Evolutionary conservation across 2,113 vertebrate species (phyloP).

Genomic region (Pelecanus crispus): DNA sequence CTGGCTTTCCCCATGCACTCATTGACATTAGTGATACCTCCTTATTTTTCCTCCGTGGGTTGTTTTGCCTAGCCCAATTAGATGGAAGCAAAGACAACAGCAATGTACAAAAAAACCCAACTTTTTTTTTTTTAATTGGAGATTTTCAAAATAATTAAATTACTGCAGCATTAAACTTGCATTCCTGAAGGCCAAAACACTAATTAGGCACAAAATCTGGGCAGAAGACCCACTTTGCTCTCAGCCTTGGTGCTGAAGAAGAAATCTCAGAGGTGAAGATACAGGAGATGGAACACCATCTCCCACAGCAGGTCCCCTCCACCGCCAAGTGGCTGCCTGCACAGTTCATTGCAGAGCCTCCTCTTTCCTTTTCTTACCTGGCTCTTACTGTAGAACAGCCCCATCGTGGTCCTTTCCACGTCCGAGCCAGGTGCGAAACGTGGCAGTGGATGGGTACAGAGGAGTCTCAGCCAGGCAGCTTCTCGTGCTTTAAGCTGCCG

Average conservation of each 20-base stretch:
- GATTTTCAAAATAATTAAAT: background rate
- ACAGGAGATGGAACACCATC: background rate
- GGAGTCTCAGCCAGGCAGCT: background rate
- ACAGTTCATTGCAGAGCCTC: background rate
- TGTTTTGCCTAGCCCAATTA: background rate
- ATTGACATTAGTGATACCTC: background rate
- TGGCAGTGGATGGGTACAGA: rapidly evolving
- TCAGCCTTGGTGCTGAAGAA: background rate
- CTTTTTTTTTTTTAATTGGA: background rate
- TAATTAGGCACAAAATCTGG: background rate
- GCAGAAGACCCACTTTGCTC: background rate
- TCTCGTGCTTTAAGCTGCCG: background rate
- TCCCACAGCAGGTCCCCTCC: background rate
- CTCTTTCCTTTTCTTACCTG: conserved; percentile 32
- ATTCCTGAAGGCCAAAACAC: background rate
- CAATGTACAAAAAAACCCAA: background rate
- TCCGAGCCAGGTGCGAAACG: background rate
- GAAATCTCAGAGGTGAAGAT: background rate
- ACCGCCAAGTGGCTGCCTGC: background rate
- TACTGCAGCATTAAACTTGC: background rate
- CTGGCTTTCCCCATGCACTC: background rate
- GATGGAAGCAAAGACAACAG: background rate
- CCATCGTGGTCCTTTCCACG: background rate
- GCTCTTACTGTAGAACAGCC: conserved; percentile 45
- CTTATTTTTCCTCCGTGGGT: background rate